Base-by-base conservation (phyloP, 2,797 vertebrate genomes). In the Sebastes hubbsi region DNA sequence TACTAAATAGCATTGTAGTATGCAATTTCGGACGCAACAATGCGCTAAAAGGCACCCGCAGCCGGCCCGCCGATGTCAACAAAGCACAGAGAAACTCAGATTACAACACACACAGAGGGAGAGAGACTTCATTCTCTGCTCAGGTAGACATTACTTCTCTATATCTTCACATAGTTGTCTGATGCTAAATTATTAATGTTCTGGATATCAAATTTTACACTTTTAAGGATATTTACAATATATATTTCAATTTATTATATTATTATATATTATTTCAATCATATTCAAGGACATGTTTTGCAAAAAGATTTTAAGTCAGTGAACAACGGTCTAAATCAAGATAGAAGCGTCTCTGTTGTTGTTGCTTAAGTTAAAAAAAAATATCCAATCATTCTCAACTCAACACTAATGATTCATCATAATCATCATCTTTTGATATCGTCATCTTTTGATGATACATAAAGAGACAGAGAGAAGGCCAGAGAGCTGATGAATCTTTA, bases 141-240 rank as follows among this genome's bases (percentile, higher is more conserved):
- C 38, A 42, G 38, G 38, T 42, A 6, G 38, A 42, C 38, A 42
- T 42, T 42, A 46, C 42, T 46, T 16, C 16, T 46, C 16, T 46
- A 18, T 46, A 1, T 18, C 42, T 46, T 46, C 6, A 46, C 42
- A 46, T 18, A 46, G 42, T 46, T 46, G 42, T 46, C 8, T 42
- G 1, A 6, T 42, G 38, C 38, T 1, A 42, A 38, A 38, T 38
- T 42, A 42, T 46, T 3, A 3, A 18, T 46, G 1, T 8, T 46
- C 42, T 46, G 16, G 42, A 46, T 16, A 16, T 46, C 20, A 52
- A 52, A 52, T 52, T 52, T 16, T 0, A 1, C 38, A 42, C 38
- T 0, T 42, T 42, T 16, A 42, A 42, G 38, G 38, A 42, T 0
- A 42, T 16, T 52, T 0, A 54, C 12, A 9, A n/a, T 54, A 5